Evolutionary conservation across 1,140 invertebrate species (phyloP), one percentile per base, ranked within the genome.

Genomic region (Asobara japonica): DNA sequence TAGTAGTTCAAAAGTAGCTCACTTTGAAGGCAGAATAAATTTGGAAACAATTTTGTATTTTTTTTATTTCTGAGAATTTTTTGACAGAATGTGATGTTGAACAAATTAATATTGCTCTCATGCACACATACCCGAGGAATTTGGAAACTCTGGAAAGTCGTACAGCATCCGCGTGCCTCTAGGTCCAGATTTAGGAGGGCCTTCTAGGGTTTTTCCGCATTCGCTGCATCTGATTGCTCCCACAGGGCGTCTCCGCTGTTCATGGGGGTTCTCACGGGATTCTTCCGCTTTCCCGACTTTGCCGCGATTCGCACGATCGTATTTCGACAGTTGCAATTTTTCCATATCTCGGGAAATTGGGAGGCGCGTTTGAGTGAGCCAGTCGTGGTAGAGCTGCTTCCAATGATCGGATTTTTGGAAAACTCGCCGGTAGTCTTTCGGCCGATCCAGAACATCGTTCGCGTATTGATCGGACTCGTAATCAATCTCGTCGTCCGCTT

Each of bases 401-500:
- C 11, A 18, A 3, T 3, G 7, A 29, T 41, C 22, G 6, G 22
- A 56, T 11, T 56, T 27, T 18, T 10, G 20, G 6, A 10, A 25
- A 18, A 13, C 11, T 25, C 51, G 11, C 25, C 22, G 22, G 51
- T 56, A 56, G 6, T 56, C 51, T 18, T 56, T 56, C 20, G 25
- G 8, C 25, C 25, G 51, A 10, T 56, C 20, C 66, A 4, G 27
- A 18, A 11, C 0, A 56, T 56, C 48, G 25, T 13, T 6, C 2
- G n/a, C 66, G 16, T 56, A 29, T 18, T 30, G 38, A 30, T 78
- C 78, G 8, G 77, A 79, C 65, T 78, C 79, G 6, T 80, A 79
- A 13, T 80, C 80, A 29, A 76, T 68, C 16, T 81, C 79, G 25
- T 81, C 79, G 25, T 80, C 78, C 3, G 69, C 72, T 31, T 79